A percentile compares a stretch with the other conserved stretches of the same genome.
phyloP scores from a whole-genome alignment of 1,140 invertebrate species.

The Heliconius nattereri region DNA sequence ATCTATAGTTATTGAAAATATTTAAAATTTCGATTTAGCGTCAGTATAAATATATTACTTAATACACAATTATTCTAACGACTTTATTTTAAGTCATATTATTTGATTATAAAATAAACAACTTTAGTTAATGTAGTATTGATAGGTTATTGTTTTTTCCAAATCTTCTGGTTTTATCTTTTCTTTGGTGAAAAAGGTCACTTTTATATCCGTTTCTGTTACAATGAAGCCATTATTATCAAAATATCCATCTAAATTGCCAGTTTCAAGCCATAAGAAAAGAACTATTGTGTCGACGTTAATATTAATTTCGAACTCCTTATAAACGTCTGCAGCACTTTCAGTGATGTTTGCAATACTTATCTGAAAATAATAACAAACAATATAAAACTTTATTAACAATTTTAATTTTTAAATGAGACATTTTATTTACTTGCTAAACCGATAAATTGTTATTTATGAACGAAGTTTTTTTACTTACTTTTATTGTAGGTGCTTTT shows the following conservation, averaged over 20 bases:
- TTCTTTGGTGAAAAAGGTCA: conserved; percentile 44
- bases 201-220: conserved; percentile 45
- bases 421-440: no score
- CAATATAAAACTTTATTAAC: background rate
- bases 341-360: conserved; percentile 41
- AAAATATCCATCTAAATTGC: conserved; percentile 52
- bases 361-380: conserved; percentile 53
- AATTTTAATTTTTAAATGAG: no score
- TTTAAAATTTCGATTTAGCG: no score
- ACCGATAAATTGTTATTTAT: no score
- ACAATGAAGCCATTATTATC: conserved; percentile 65
- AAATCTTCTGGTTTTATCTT: conserved; percentile 45
- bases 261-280: conserved; percentile 67
- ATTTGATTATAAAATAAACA: background rate
- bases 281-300: conserved; percentile 55
- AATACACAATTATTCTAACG: no score
- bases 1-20: no score
- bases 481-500: conserved; percentile 55
- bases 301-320: conserved; percentile 49
- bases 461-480: conserved; percentile 33
- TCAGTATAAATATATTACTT: no score
- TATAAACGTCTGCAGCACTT: background rate
- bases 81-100: no score
- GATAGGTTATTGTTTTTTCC: conserved; percentile 52
- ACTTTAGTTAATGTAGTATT: conserved; percentile 62